These are phyloP conservation scores for Syngnathus acus DNA, from an alignment of 2,797 vertebrate species.

Conservation along the genomic window DNA sequence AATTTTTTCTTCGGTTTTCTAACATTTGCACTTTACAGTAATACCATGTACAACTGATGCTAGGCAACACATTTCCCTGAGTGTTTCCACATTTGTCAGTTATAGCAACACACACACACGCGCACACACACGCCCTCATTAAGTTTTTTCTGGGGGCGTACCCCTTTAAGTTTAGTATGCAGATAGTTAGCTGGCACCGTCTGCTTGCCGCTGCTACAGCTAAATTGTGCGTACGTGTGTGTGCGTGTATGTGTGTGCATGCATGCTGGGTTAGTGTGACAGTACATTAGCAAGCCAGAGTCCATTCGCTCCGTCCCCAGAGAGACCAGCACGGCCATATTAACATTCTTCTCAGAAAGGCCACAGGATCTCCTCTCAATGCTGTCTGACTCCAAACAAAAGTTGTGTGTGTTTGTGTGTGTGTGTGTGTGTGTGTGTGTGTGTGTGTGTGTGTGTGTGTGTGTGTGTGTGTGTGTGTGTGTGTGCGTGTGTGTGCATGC, in stretches of 20 bases:
- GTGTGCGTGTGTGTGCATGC: conserved; percentile 13
- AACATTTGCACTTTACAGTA: too few species aligned
- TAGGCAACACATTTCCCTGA: too few species aligned
- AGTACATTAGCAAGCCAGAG: conserved; percentile 61
- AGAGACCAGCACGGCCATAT: conserved; percentile 62
- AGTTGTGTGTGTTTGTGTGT: conserved; percentile 33
- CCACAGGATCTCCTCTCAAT: conserved; percentile 68
- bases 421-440: conserved; percentile 23
- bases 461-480: conserved; percentile 22
- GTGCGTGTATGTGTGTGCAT: conserved; percentile 28
- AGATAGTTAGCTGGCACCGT: conserved; percentile 1
- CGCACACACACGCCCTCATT: too few species aligned
- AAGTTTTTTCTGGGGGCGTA: too few species aligned
- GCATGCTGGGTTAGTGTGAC: conserved; percentile 48
- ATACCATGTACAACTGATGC: too few species aligned
- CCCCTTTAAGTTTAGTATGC: conserved; percentile 10
- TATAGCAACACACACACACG: too few species aligned
- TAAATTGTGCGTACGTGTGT: conserved; percentile 16
- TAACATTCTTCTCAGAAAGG: conserved; percentile 69
- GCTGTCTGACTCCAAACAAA: conserved; percentile 70
- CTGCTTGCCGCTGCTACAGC: conserved; percentile 21
- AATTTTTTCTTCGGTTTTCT: too few species aligned
- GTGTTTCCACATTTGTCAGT: too few species aligned
- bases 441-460: conserved; percentile 19
- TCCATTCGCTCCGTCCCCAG: conserved; percentile 58